phyloP scores from a whole-genome alignment of 2,888 invertebrate genomes.

The Opisthograptis luteolata region DNA sequence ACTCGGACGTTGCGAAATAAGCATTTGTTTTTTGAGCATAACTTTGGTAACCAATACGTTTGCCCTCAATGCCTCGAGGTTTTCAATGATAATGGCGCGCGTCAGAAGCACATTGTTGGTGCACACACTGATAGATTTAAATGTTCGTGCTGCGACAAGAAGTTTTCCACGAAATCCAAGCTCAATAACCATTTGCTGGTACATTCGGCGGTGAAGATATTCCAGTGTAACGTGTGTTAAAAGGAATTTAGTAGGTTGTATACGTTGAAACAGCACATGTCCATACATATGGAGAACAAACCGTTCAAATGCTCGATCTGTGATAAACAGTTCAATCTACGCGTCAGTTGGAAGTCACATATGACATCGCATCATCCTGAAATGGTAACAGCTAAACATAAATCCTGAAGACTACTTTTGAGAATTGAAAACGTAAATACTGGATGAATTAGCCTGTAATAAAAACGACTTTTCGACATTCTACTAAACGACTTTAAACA shows the following conservation, averaged over 20 bases:
- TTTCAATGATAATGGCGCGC: constrained; percentile 38
- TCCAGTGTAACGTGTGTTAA: constrained; percentile 29
- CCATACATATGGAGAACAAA: constrained; percentile 32
- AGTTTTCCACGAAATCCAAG: constrained; percentile 23
- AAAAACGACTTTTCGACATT: too few species aligned
- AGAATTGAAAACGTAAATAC: neutral
- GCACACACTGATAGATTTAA: constrained; percentile 37
- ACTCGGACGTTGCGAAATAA: constrained; percentile 5
- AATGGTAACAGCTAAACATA: neutral
- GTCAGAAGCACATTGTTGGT: constrained; percentile 40
- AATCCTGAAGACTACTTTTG: neutral
- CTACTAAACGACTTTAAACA: too few species aligned
- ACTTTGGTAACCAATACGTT: constrained; percentile 32
- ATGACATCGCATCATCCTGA: constrained; percentile 17
- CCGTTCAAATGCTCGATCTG: constrained; percentile 33
- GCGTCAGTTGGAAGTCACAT: constrained; percentile 35
- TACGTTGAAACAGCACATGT: constrained; percentile 30
- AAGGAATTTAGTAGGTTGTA: constrained; percentile 29
- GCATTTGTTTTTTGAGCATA: constrained; percentile 36
- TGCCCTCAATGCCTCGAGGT: constrained; percentile 48
- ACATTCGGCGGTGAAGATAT: constrained; percentile 30
- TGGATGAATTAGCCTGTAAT: too few species aligned
- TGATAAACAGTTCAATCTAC: constrained; percentile 35
- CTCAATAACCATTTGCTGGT: constrained; percentile 26
- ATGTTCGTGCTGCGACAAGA: constrained; percentile 31